Base-by-base conservation (phyloP, 1,140 invertebrate species). In the Metopolophium dirhodum region DNA sequence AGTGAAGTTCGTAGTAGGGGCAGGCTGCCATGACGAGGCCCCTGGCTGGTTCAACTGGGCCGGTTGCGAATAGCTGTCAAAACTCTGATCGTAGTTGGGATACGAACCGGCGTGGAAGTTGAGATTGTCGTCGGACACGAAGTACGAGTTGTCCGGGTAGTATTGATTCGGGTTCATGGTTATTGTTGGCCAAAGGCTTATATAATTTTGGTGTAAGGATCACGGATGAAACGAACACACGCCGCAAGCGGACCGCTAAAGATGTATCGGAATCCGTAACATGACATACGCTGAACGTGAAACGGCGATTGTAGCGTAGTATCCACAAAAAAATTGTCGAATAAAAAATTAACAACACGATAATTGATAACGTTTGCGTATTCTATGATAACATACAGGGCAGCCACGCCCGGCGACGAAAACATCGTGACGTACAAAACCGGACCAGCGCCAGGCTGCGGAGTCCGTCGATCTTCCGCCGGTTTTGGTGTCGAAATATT, bases 1-100 rank as follows among this genome's bases (percentile, higher is more conserved):
- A 94, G 94, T 94, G 91, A 94, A 94, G 54, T 94, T 93, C 7
- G 93, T 92, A 2, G 68, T 20, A 37, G 49, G 49, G 0, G 45
- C 7, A 7, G 86, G 30, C 7, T 92, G 91, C 77, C 77, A 83
- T 9, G 68, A 11, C 18, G 22, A 20, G 22, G 23, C 14, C 0
- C 35, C 7, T 4, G 35, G 47, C 11, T 82, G 30, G 37, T 93
- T 85, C 3, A 93, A 85, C 11, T 57, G 82, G 35, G 91, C 22
- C 37, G 91, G 77, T 51, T 93, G 91, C 26, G 91, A 93, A 41
- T 86, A 86, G 7, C 14, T 18, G 91, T 93, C 91, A 37, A 93
- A 93, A 68, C 7, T 57, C 91, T 51, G 91, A 6, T 93, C 77
- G 35, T 93, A 93, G 26, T 86, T 86, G 11, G 91, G 7, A 26